These are phyloP conservation scores for Poecilus cupreus DNA, from an alignment of 2,888 invertebrate species.

Conservation along the genomic window DNA sequence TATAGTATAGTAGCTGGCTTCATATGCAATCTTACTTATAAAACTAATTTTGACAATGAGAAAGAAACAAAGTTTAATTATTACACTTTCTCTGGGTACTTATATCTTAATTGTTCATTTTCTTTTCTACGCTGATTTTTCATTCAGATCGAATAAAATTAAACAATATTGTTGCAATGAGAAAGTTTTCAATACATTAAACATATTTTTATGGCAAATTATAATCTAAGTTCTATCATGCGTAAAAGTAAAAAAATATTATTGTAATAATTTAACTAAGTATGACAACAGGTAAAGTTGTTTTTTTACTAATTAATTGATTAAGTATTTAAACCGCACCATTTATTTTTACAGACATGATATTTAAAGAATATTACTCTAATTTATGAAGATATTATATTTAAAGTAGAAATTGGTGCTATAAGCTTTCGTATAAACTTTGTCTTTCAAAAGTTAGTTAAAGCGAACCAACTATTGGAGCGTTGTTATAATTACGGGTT, in stretches of 20 bases:
- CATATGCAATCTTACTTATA: neutral
- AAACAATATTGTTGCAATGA: conserved; percentile 12
- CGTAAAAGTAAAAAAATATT: neutral
- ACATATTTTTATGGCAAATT: conserved; percentile 3
- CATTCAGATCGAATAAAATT: neutral
- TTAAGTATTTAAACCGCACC: conserved; percentile 14
- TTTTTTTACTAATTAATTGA: conserved; percentile 29
- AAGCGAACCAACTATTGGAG: neutral
- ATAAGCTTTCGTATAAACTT: neutral
- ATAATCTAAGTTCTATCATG: neutral
- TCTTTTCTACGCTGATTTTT: neutral
- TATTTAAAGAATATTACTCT: no score
- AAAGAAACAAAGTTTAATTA: conserved; percentile 9
- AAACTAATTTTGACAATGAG: conserved; percentile 19
- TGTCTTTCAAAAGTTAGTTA: neutral
- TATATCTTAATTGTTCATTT: conserved; percentile 17
- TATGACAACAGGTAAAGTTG: conserved; percentile 4
- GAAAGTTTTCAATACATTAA: conserved; percentile 4
- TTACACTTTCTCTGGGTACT: neutral
- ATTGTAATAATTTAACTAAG: conserved; percentile 1
- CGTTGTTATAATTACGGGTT: conserved; percentile 37
- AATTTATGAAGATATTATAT: no score
- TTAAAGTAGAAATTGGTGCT: neutral
- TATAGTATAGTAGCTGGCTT: no score
- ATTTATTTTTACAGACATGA: neutral